These are phyloP conservation scores for Hycleus cichorii DNA, from an alignment of 1,140 invertebrate species.

Conservation along the genomic window DNA sequence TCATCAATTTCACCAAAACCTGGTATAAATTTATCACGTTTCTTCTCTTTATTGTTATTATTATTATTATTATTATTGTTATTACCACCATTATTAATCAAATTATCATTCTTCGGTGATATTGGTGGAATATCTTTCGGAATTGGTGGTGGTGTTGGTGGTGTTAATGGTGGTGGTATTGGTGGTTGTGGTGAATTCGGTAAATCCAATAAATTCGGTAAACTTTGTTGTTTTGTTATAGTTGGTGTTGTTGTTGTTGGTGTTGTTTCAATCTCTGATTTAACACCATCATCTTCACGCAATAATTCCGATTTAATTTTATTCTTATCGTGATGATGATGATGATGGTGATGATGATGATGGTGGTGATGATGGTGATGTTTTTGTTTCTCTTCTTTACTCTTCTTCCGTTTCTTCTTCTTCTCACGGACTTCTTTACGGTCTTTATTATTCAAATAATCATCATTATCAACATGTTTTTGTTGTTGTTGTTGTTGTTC, in stretches of 20 bases:
- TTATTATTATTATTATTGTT: too few species aligned
- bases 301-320: slow-evolving; percentile 32
- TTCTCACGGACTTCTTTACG: slow-evolving; percentile 62
- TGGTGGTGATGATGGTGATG: slow-evolving; percentile 60
- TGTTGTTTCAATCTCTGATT: slow-evolving; percentile 1
- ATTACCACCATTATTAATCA: too few species aligned
- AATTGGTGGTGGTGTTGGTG: slow-evolving; percentile 47
- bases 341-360: slow-evolving; percentile 23
- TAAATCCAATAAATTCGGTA: slow-evolving; percentile 33
- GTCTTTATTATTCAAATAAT: slow-evolving; percentile 34
- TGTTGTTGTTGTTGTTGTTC: neutral
- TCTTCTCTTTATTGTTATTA: slow-evolving; percentile 31
- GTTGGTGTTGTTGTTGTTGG: neutral
- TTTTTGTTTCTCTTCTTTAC: slow-evolving; percentile 65
- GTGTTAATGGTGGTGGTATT: slow-evolving; percentile 43
- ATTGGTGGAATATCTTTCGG: neutral
- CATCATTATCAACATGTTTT: slow-evolving; percentile 20
- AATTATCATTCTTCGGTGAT: too few species aligned
- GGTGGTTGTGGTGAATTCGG: slow-evolving; percentile 32
- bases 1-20: slow-evolving; percentile 65
- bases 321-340: slow-evolving; percentile 40
- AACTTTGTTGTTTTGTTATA: slow-evolving; percentile 22
- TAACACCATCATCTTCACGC: slow-evolving; percentile 2
- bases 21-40: slow-evolving; percentile 57
- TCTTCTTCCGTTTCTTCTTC: slow-evolving; percentile 76